Conservation (phyloP, 1,140 invertebrate species). For the Mactra quadrangularis region DNA sequence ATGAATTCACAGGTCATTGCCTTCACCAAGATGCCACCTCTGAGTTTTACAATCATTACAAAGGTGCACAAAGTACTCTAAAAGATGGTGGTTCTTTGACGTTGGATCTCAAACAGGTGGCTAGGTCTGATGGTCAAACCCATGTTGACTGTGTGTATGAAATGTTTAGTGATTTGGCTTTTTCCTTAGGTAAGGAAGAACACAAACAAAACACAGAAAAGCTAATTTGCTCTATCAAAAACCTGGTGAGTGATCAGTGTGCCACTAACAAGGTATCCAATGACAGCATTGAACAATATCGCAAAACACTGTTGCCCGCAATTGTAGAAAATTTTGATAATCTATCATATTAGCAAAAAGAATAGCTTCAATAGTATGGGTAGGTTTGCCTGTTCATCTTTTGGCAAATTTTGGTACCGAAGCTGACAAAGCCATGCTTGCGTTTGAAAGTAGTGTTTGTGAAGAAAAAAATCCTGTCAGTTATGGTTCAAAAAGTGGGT, state of each 20-base stretch:
- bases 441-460: neutral
- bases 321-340: neutral
- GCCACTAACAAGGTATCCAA: constrained; percentile 26
- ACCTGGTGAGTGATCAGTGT: constrained; percentile 35
- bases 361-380: constrained; percentile 17
- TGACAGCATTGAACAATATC: neutral
- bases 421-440: constrained; percentile 10
- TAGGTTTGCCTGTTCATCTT: constrained; percentile 30
- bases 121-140: constrained; percentile 1
- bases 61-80: constrained; percentile 9
- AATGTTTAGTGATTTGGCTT: constrained; percentile 2
- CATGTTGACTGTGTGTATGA: constrained; percentile 13
- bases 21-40: constrained; percentile 42
- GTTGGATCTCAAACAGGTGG: neutral
- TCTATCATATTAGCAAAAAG: neutral
- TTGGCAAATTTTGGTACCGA: constrained; percentile 31
- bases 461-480: neutral
- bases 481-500: neutral
- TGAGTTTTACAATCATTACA: constrained; percentile 18
- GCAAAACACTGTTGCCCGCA: neutral
- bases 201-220: neutral
- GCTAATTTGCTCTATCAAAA: constrained; percentile 29
- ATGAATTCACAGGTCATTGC: neutral
- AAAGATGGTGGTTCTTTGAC: neutral
- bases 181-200: neutral